phyloP scores from a whole-genome alignment of 2,797 vertebrate species.

The Molossus alvarezi region DNA sequence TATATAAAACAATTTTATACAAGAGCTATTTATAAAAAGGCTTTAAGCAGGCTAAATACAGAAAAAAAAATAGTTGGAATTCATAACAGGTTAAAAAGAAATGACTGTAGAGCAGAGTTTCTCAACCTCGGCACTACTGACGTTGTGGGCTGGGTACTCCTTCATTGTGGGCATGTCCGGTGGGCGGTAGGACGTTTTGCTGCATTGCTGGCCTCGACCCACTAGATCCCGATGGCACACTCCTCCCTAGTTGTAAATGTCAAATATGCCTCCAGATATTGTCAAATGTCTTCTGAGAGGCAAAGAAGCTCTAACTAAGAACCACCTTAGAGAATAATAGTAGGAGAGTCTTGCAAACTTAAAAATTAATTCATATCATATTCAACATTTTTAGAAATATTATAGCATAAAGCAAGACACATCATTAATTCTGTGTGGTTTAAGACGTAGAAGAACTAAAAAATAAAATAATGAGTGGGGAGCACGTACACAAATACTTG shows the following conservation, averaged over 20 bases:
- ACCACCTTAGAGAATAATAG: not conserved
- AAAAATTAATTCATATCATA: constrained; percentile 24
- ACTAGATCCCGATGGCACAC: not conserved
- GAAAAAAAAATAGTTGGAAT: not conserved
- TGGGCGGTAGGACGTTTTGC: too few species aligned
- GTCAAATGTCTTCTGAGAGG: not conserved
- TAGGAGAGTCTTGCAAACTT: constrained; percentile 3
- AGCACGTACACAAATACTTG: not conserved
- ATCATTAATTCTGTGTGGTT: not conserved
- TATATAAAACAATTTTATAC: not conserved
- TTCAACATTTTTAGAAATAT: constrained; percentile 21
- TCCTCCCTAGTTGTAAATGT: not conserved
- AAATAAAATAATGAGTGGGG: not conserved
- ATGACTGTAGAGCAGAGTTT: not conserved
- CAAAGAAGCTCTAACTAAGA: constrained; percentile 1
- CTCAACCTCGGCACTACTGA: not conserved
- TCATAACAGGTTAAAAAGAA: constrained; percentile 19
- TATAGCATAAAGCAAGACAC: not conserved
- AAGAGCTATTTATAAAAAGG: constrained; percentile 29
- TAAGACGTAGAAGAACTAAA: not conserved
- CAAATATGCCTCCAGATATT: not conserved
- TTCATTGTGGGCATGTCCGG: not conserved
- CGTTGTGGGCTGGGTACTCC: not conserved
- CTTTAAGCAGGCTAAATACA: not conserved
- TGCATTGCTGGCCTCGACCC: not conserved